phyloP scores from a whole-genome alignment of 1,140 invertebrate species.

The Panagrolaimus sp. region DNA sequence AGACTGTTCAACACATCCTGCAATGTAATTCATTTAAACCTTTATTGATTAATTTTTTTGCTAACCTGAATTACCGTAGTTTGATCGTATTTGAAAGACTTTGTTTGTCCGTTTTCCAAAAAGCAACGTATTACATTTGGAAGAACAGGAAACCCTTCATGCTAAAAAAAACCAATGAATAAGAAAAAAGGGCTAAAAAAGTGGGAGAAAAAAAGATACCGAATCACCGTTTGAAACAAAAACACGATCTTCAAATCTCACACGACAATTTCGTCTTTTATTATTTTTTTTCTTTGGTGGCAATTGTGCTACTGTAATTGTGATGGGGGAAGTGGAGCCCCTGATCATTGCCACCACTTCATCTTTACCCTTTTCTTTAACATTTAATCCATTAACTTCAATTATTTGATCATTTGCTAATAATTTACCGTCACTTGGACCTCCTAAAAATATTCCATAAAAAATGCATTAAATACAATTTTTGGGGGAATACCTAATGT shows the following conservation, averaged over 20 bases:
- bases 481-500: slow-evolving; percentile 60
- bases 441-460: slow-evolving; percentile 65
- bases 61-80: slow-evolving; percentile 72
- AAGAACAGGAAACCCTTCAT: slow-evolving; percentile 73
- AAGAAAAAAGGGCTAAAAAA: slow-evolving; percentile 66
- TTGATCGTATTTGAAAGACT: slow-evolving; percentile 89
- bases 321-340: slow-evolving; percentile 72
- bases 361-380: slow-evolving; percentile 74
- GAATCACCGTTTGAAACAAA: slow-evolving; percentile 50
- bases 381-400: slow-evolving; percentile 81
- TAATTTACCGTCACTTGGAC: slow-evolving; percentile 79
- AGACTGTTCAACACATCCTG: slow-evolving; percentile 74
- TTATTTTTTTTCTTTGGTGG: slow-evolving; percentile 66
- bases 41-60: background rate
- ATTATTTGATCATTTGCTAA: slow-evolving; percentile 83
- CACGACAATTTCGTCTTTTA: slow-evolving; percentile 74
- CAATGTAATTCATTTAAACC: slow-evolving; percentile 19
- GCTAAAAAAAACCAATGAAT: slow-evolving; percentile 23
- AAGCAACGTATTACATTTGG: slow-evolving; percentile 84
- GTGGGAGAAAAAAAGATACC: slow-evolving; percentile 65
- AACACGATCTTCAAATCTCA: slow-evolving; percentile 49
- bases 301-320: slow-evolving; percentile 65
- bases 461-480: background rate
- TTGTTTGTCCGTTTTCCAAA: slow-evolving; percentile 86
- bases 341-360: slow-evolving; percentile 81